Conservation (phyloP, 2,113 vertebrate genomes). For the Ardeotis arabs region DNA sequence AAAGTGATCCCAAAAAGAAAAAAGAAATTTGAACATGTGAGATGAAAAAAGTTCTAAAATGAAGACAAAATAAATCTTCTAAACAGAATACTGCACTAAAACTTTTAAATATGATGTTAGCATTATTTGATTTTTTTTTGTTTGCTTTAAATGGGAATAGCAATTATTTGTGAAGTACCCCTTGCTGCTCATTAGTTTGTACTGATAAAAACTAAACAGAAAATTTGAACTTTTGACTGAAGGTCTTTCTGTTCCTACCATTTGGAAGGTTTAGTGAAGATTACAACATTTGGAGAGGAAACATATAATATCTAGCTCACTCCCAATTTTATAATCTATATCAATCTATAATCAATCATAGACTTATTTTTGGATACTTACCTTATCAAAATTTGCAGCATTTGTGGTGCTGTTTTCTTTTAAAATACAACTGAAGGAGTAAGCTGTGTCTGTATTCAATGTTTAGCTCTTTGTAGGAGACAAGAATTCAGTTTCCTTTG, state of each 20-base stretch:
- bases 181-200: neutral
- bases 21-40: neutral
- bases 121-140: neutral
- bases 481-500: neutral
- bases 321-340: neutral
- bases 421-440: neutral
- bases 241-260: neutral
- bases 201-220: neutral
- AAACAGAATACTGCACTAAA: neutral
- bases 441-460: neutral
- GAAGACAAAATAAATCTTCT: neutral
- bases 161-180: neutral
- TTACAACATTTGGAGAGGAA: neutral
- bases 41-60: neutral
- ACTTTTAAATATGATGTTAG: neutral
- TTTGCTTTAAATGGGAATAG: neutral
- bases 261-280: neutral
- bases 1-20: neutral
- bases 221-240: neutral
- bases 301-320: neutral
- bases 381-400: neutral
- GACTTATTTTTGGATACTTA: neutral
- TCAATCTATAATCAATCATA: neutral
- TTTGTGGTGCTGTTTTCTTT: neutral
- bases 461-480: neutral